Evolutionary conservation across 1,140 invertebrate genomes (phyloP), one percentile per base, ranked within the genome.

Genomic region (Caerostris darwini): DNA sequence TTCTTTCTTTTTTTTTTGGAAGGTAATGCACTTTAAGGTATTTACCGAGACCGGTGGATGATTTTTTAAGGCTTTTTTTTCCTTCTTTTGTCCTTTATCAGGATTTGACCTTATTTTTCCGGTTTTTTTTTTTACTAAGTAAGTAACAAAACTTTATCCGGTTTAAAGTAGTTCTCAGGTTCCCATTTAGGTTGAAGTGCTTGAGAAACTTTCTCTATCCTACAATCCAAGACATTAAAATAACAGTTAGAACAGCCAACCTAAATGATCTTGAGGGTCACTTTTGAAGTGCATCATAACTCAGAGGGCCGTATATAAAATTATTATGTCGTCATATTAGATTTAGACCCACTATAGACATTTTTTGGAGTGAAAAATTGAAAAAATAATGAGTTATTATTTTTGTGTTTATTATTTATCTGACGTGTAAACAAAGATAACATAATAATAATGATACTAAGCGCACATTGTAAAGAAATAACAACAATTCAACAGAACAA

Each of bases 21-120:
- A n/a, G 14, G 53, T 58, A 19, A 83, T 83, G 82, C 82, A 83
- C 82, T 83, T 83, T 58, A 57, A 83, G 82, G 82, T 83, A 83
- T 83, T 83, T 83, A 83, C n/a, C 54, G 14, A 54, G 82, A 83
- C 82, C 82, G 82, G 17, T 19, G 56, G 82, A 56, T 10, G n/a
- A 8, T 83, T 58, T 83, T 83, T 83, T 83, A 3, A 58, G 54
- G 82, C 14, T 83, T 17, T 7, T 17, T 7, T 64, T 83, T 83
- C 56, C 82, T 58, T 54, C 54, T 19, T 83, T 83, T 83, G 82
- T 83, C 82, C 82, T 83, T 12, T 7, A 83, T 58, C 53, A 83
- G 82, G 82, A 83, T 83, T 83, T 83, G 82, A 83, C 82, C 82
- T 54, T 83, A 19, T 83, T 83, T 77, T 5, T 53, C 71, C 19